Conservation (phyloP, 2,888 invertebrate species). For the Ennomos quercinarius region DNA sequence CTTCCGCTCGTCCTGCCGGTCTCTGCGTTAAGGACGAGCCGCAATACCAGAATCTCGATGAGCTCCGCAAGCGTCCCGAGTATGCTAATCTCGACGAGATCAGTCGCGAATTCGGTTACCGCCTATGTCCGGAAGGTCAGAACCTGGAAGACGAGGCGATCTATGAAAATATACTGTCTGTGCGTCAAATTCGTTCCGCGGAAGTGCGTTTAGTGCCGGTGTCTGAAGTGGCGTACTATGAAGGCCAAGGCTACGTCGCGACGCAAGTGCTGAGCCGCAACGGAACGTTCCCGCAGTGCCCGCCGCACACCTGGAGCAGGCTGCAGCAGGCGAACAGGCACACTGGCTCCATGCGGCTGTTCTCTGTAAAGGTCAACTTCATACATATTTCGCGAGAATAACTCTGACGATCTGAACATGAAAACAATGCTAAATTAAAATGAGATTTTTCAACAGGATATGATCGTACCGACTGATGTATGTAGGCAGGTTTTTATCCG, state of each 20-base stretch:
- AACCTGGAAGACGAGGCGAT: constrained; percentile 82
- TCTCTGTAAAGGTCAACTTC: constrained; percentile 69
- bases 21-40: constrained; percentile 77
- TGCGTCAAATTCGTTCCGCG: constrained; percentile 80
- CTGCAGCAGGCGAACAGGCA: constrained; percentile 73
- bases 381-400: constrained; percentile 34
- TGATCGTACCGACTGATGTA: constrained; percentile 59
- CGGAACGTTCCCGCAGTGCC: constrained; percentile 82
- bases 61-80: constrained; percentile 79
- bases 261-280: constrained; percentile 80
- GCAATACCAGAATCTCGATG: constrained; percentile 79
- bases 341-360: constrained; percentile 72
- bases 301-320: constrained; percentile 81
- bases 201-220: constrained; percentile 83
- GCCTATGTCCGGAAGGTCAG: constrained; percentile 82
- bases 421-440: constrained; percentile 55
- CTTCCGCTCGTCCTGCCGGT: constrained; percentile 67
- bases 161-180: constrained; percentile 81
- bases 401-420: constrained; percentile 36
- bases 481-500: constrained; percentile 71
- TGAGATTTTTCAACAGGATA: constrained; percentile 70
- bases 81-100: constrained; percentile 82
- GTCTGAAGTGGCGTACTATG: constrained; percentile 81
- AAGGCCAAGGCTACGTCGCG: constrained; percentile 80
- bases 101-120: constrained; percentile 81